Percentiles rank a stretch among this genome's conserved stretches.
These are phyloP conservation scores for Strix occidentalis DNA, from an alignment of 2,797 vertebrate species.

Conservation along the genomic window DNA sequence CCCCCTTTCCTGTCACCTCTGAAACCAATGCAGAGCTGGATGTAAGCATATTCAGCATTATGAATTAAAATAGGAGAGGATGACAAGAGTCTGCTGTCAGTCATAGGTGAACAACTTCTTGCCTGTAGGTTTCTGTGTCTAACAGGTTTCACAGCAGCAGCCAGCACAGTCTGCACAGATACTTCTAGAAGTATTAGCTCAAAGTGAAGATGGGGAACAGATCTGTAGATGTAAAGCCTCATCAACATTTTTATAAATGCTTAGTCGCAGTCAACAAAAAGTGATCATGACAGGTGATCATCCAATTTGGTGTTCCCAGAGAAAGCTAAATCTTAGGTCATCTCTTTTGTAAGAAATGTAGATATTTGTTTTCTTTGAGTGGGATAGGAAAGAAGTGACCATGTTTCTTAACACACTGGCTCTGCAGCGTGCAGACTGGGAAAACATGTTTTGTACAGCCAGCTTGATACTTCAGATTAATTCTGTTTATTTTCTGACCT, in stretches of 20 bases:
- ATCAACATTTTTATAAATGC: background rate
- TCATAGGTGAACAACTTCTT: background rate
- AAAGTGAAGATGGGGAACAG: background rate
- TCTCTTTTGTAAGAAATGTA: background rate
- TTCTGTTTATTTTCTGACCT: slow-evolving; percentile 41
- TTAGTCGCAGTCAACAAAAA: background rate
- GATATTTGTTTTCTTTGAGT: background rate
- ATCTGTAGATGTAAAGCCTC: background rate
- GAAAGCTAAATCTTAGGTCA: background rate
- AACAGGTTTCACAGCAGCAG: background rate
- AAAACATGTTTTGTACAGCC: background rate
- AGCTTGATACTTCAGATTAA: background rate
- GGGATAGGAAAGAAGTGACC: background rate
- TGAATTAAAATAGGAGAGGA: background rate
- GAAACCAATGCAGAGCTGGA: background rate
- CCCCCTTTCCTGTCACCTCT: background rate
- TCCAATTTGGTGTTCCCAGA: background rate
- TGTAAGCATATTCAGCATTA: background rate
- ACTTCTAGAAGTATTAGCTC: background rate
- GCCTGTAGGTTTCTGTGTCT: background rate
- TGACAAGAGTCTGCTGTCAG: background rate
- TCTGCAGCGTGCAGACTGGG: background rate
- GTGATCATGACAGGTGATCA: background rate
- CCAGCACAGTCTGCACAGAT: background rate
- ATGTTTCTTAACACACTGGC: background rate